Conservation (phyloP, 2,113 vertebrate genomes). For the Rhipidura dahli region DNA sequence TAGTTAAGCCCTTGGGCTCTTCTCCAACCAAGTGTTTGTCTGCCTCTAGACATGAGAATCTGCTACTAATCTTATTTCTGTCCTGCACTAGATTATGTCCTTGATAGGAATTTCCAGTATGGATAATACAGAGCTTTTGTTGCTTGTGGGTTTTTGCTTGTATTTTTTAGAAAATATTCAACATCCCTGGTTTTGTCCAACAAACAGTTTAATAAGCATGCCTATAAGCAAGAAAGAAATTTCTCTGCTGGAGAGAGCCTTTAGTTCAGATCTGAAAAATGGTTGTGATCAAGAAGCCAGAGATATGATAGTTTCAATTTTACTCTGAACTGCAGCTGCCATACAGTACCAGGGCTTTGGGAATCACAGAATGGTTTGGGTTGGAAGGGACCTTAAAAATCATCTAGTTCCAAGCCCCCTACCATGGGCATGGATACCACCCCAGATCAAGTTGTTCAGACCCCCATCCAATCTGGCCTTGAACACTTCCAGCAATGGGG, state of each 20-base stretch:
- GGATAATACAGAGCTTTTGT: background rate
- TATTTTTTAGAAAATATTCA: background rate
- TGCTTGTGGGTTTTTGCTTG: background rate
- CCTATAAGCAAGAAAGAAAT: background rate
- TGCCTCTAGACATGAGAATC: background rate
- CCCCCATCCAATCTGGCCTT: background rate
- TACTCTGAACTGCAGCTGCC: background rate
- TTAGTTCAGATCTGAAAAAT: background rate
- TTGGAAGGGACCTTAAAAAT: background rate
- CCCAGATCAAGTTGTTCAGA: background rate
- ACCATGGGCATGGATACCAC: too few species aligned
- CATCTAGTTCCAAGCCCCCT: background rate
- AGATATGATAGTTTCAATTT: background rate
- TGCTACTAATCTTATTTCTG: background rate
- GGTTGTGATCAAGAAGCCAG: background rate
- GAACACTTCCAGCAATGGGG: background rate
- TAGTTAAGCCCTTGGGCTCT: background rate
- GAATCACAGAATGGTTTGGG: background rate
- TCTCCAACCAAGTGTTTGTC: background rate
- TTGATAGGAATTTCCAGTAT: background rate
- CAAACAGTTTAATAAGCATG: background rate
- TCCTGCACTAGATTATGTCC: background rate
- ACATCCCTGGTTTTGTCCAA: background rate
- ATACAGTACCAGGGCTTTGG: background rate
- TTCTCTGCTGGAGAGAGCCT: background rate